Evolutionary conservation across 2,797 vertebrate species (phyloP).

Genomic region (Pseudomugil gertrudae): DNA sequence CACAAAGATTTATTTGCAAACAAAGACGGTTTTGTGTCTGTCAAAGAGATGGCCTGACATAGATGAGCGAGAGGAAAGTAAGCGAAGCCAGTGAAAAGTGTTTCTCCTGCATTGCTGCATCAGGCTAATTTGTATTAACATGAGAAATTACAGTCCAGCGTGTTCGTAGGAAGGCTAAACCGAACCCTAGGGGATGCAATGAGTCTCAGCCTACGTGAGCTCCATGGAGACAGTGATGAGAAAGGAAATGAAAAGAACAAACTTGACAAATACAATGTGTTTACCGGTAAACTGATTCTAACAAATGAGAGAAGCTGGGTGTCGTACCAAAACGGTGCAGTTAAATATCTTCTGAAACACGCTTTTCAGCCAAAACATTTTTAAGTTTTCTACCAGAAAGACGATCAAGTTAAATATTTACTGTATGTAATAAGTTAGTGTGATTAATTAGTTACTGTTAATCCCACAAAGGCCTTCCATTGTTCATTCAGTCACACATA

Average conservation of each 20-base stretch:
- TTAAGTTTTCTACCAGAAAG: no score
- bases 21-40: slow-evolving; percentile 43
- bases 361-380: no score
- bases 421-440: no score
- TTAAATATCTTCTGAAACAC: no score
- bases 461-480: no score
- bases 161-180: not conserved
- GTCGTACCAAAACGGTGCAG: no score
- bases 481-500: not conserved
- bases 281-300: no score
- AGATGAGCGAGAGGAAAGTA: not conserved
- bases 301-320: no score
- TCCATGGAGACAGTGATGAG: not conserved
- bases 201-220: not conserved
- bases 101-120: not conserved
- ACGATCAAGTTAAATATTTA: no score
- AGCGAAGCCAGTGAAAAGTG: not conserved
- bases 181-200: not conserved
- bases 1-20: slow-evolving; percentile 42
- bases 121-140: not conserved
- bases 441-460: no score
- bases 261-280: not conserved
- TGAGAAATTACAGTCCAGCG: no score
- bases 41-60: slow-evolving; percentile 1
- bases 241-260: not conserved